Percentiles rank a stretch among this genome's conserved stretches.
Evolutionary conservation across 2,797 vertebrate genomes (phyloP).

Genomic region (Rhinichthys osculus): DNA sequence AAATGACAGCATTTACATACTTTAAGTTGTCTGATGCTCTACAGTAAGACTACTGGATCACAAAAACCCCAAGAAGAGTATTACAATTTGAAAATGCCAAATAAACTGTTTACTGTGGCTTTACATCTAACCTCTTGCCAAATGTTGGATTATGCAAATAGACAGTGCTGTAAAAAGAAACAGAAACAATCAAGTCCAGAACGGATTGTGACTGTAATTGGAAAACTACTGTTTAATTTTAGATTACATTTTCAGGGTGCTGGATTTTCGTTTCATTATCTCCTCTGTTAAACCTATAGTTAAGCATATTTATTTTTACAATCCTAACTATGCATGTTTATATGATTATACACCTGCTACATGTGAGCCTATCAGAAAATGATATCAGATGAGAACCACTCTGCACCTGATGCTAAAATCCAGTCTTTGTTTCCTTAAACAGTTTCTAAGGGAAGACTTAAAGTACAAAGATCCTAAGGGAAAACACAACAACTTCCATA

Average conservation of each 20-base stretch:
- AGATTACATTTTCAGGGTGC: background rate
- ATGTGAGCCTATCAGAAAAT: background rate
- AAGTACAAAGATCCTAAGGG: conserved; percentile 87
- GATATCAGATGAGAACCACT: background rate
- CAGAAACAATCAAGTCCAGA: background rate
- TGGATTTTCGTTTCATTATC: background rate
- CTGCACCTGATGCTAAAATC: background rate
- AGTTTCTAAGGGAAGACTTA: conserved; percentile 93
- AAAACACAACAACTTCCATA: conserved; percentile 93
- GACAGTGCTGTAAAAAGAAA: background rate
- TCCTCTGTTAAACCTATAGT: background rate
- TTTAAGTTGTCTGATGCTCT: background rate
- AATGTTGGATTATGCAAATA: conserved; percentile 28
- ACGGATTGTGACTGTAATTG: background rate
- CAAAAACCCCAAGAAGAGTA: background rate
- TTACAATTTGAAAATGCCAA: background rate
- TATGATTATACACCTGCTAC: background rate
- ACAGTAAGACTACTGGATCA: background rate
- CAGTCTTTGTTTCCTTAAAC: conserved; percentile 28
- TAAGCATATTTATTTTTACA: background rate
- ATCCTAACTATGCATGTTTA: background rate
- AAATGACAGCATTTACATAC: background rate
- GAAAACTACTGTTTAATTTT: background rate
- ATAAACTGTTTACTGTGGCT: conserved; percentile 11
- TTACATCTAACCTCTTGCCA: background rate